Base-by-base conservation (phyloP, 2,113 vertebrate species). In the Rallus limicola region DNA sequence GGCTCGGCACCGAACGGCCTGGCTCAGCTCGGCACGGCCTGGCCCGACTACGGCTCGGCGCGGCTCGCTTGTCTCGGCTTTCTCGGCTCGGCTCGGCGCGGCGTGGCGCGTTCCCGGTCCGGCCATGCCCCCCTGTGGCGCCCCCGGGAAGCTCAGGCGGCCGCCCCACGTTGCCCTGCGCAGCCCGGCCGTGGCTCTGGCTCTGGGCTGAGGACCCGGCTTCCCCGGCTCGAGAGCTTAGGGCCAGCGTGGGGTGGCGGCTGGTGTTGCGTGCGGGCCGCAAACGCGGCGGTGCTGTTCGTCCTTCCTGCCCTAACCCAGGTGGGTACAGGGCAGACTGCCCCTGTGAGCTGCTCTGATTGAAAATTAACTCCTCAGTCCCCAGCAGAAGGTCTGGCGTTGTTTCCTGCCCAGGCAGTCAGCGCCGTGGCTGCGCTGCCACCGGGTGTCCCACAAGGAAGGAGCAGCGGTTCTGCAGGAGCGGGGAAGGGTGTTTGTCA, bases 71-170 rank as follows among this genome's bases (percentile, higher is more conserved):
- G 44, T 19, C 44, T 25, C 33, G 31, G 33, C 33, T 4, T 5
- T 56, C 53, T 3, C 4, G 5, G 33, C 38, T 3, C 3, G 17
- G 70, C 52, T 2, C 4, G 5, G 26, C 38, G 2, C 3, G 17
- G 33, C 5, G 14, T 6, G 16, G 48, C 4, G 9, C 42, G 78
- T 96, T 95, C 69, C 86, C 91, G 10, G 82, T 70, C 33, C 95
- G 71, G 80, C 93, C 94, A 52, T 81, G 96, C 93, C 96, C 91
- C 94, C 96, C 64, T 83, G 95, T 83, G 97, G 95, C 86, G 3
- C 13, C 4, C 16, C 63, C 38, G 75, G 83, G 79, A 88, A 95
- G 81, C 89, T 92, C 93, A 95, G 82, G 81, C 55, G 25, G 70
- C 44, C 9, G 52, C 40, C 13, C 40, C 65, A 24, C 44, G 2